These are phyloP conservation scores for Drosophila glabriapex DNA, from an alignment of 2,888 invertebrate genomes.

Conservation along the genomic window DNA sequence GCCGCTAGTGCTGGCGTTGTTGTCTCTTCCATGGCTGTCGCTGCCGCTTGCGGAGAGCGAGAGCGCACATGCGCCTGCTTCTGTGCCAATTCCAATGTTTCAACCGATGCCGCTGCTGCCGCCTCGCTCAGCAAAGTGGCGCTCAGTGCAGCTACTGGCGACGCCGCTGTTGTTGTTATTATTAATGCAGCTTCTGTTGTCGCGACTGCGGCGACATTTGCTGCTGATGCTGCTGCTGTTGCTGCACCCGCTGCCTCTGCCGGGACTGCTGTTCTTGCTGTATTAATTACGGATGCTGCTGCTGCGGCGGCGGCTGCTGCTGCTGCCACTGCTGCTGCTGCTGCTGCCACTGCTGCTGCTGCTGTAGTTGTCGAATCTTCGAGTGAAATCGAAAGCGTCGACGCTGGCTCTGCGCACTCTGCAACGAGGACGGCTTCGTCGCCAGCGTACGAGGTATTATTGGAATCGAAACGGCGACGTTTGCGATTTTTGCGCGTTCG, in stretches of 20 bases:
- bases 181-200: constrained; percentile 11
- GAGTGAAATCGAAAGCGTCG: constrained; percentile 67
- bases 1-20: constrained; percentile 54
- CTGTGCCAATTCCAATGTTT: constrained; percentile 63
- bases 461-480: constrained; percentile 82
- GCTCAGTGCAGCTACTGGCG: constrained; percentile 42
- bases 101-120: constrained; percentile 62
- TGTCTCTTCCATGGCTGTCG: constrained; percentile 60
- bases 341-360: constrained; percentile 1
- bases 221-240: constrained; percentile 6
- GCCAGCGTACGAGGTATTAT: constrained; percentile 71
- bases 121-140: constrained; percentile 68
- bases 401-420: constrained; percentile 16
- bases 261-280: constrained; percentile 3
- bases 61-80: constrained; percentile 73
- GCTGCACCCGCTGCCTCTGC: constrained; percentile 9
- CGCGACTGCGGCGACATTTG: background rate
- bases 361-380: constrained; percentile 23
- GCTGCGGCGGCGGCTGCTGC: background rate
- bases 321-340: constrained; percentile 2
- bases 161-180: constrained; percentile 12
- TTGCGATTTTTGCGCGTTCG: constrained; percentile 87
- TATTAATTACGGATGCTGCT: constrained; percentile 4
- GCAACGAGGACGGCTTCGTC: constrained; percentile 47
- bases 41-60: constrained; percentile 64